phyloP scores from a whole-genome alignment of 2,888 invertebrate genomes.

The Drosophila pullipes region DNA sequence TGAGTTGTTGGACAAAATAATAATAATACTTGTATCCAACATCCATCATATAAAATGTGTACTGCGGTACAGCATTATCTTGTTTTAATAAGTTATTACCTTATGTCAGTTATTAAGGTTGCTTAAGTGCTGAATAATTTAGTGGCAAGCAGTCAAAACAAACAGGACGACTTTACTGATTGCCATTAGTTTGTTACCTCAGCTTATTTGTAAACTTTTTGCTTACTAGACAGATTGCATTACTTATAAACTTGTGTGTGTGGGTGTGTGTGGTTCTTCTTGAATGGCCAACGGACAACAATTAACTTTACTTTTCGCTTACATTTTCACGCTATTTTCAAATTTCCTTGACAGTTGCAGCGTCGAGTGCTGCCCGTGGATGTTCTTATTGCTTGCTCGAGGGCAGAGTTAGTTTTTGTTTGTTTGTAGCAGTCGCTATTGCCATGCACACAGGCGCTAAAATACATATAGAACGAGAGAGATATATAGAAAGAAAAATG shows the following conservation, averaged over 20 bases:
- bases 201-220: conserved; percentile 50
- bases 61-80: neutral
- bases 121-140: conserved; percentile 3
- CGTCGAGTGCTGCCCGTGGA: conserved; percentile 16
- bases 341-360: conserved; percentile 54
- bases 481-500: neutral
- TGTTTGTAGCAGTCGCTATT: conserved; percentile 45
- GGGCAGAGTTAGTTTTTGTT: conserved; percentile 53
- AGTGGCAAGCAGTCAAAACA: neutral
- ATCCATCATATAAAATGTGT: neutral
- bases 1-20: neutral
- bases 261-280: conserved; percentile 14
- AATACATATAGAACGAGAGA: neutral
- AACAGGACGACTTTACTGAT: conserved; percentile 30
- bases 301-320: conserved; percentile 74
- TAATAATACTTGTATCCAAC: neutral
- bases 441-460: conserved; percentile 9
- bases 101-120: neutral
- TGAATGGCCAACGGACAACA: conserved; percentile 47
- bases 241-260: conserved; percentile 43
- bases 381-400: conserved; percentile 21
- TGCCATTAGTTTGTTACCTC: conserved; percentile 41
- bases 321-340: conserved; percentile 75
- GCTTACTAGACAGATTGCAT: conserved; percentile 60
- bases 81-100: neutral